Conservation (phyloP, 2,888 invertebrate species). For the Brachyptera risi region DNA sequence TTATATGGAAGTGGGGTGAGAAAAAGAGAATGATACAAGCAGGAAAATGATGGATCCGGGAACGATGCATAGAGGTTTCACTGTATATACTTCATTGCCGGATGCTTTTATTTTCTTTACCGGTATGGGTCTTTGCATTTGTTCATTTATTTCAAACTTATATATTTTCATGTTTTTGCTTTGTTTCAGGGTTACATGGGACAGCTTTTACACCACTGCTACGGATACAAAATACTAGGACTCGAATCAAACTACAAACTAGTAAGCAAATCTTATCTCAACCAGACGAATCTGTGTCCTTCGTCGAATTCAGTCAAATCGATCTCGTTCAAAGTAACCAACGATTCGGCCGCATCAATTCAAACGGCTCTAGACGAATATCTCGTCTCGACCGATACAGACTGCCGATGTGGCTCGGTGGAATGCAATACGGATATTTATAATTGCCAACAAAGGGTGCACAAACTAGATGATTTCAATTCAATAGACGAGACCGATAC, state of each 20-base stretch:
- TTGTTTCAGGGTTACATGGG: conserved; percentile 64
- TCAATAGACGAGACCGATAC: too few relatives aligned
- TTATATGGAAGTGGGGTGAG: too few relatives aligned
- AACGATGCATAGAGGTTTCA: too few relatives aligned
- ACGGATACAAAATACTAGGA: conserved; percentile 60
- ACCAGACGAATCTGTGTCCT: conserved; percentile 44
- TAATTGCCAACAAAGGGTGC: not conserved
- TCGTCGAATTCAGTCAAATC: conserved; percentile 48
- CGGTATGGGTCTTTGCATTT: too few relatives aligned
- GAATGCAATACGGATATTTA: not conserved
- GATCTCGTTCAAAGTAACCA: conserved; percentile 17
- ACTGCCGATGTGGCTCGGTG: not conserved
- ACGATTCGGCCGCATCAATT: not conserved
- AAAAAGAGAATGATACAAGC: too few relatives aligned
- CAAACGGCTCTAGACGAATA: not conserved
- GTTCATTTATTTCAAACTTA: too few relatives aligned
- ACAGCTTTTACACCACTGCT: conserved; percentile 57
- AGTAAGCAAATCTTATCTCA: conserved; percentile 53
- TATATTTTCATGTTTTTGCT: too few relatives aligned
- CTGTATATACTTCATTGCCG: too few relatives aligned
- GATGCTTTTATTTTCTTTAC: too few relatives aligned
- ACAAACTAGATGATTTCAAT: not conserved
- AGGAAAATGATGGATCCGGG: too few relatives aligned
- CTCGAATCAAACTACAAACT: conserved; percentile 59
- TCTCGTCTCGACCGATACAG: not conserved